These are phyloP conservation scores for Pipistrellus kuhlii DNA, from an alignment of 2,797 vertebrate genomes.

Conservation along the genomic window DNA sequence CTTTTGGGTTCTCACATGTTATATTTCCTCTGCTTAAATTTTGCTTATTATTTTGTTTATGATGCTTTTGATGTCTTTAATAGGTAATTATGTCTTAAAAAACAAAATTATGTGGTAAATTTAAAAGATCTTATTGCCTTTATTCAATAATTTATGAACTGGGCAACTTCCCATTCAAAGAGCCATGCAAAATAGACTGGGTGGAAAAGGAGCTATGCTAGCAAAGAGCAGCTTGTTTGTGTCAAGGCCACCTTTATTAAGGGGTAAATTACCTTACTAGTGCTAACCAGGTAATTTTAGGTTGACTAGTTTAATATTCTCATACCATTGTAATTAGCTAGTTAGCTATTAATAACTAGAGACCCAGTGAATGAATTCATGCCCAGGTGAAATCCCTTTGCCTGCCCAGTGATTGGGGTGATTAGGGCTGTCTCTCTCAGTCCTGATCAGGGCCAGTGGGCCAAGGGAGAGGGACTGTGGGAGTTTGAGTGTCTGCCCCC, in stretches of 20 bases:
- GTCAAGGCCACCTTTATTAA: background rate
- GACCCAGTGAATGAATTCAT: too few species aligned
- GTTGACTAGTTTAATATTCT: background rate
- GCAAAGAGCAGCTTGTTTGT: background rate
- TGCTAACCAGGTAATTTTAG: background rate
- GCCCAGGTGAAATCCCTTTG: too few species aligned
- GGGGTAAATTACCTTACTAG: background rate
- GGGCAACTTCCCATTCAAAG: background rate
- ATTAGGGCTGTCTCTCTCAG: too few species aligned
- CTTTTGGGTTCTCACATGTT: background rate
- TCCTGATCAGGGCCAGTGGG: too few species aligned
- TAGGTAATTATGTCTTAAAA: background rate
- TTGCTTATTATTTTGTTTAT: conserved; percentile 8
- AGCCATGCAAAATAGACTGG: background rate
- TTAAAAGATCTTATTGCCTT: background rate
- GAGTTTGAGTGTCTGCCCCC: too few species aligned
- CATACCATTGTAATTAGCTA: background rate
- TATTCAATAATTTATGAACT: background rate
- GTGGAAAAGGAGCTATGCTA: background rate
- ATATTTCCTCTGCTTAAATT: background rate
- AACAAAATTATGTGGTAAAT: background rate
- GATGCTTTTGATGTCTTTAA: background rate
- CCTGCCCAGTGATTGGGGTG: too few species aligned
- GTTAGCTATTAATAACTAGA: background rate
- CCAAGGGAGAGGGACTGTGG: too few species aligned